Evolutionary conservation across 2,888 invertebrate genomes (phyloP).

Genomic region (Epistrophella euchroma): DNA sequence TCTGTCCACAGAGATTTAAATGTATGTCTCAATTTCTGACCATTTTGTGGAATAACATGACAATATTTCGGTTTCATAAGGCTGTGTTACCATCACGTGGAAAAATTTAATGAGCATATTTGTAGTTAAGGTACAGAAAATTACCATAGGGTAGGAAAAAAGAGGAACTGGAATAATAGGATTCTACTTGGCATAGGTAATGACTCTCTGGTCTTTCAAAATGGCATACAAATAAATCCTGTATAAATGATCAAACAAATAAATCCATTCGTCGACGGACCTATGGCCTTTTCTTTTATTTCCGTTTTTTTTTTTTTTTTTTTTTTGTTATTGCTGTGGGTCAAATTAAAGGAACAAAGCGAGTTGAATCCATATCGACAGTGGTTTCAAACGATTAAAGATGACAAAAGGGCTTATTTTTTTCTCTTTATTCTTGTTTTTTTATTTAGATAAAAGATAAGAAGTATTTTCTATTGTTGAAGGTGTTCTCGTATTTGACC

Average conservation of each 20-base stretch:
- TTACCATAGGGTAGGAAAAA: no score
- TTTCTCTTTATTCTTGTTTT: background rate
- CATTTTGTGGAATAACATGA: conserved; percentile 41
- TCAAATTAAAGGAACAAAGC: conserved; percentile 26
- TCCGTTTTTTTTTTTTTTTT: background rate
- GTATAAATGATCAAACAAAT: conserved; percentile 54
- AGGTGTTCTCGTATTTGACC: conserved; percentile 52
- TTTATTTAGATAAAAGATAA: conserved; percentile 41
- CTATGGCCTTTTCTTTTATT: conserved; percentile 38
- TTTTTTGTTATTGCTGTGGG: background rate
- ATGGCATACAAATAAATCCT: conserved; percentile 56
- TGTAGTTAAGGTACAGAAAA: background rate
- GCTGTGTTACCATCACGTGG: conserved; percentile 1
- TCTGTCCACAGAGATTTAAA: conserved; percentile 44
- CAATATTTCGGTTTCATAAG: conserved; percentile 19
- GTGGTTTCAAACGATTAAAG: background rate
- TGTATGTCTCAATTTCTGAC: conserved; percentile 24
- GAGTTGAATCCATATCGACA: background rate
- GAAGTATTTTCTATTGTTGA: conserved; percentile 57
- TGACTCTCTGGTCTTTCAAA: conserved; percentile 55
- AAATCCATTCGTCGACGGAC: conserved; percentile 40
- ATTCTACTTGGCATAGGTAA: conserved; percentile 43
- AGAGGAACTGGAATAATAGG: background rate
- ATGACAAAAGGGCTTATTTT: conserved; percentile 12
- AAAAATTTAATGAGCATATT: conserved; percentile 30